Conservation (phyloP, 2,888 invertebrate genomes). For the Ichneumoninae sp. region DNA sequence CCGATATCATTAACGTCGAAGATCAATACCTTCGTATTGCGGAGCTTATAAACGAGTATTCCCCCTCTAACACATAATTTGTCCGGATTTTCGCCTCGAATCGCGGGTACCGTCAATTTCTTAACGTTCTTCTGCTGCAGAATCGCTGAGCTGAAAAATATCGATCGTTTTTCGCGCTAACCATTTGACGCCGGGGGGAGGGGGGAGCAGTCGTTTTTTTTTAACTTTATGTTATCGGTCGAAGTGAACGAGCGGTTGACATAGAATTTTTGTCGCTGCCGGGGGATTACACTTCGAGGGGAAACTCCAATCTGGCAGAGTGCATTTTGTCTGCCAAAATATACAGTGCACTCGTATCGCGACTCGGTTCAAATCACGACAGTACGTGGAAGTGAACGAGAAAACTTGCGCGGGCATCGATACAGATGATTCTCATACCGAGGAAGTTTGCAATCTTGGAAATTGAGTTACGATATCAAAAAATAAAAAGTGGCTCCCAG, state of each 20-base stretch:
- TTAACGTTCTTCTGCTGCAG: neutral
- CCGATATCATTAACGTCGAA: conserved; percentile 14
- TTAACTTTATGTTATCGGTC: conserved; percentile 46
- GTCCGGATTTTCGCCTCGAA: neutral
- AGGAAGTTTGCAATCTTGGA: conserved; percentile 1
- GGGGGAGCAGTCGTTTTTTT: conserved; percentile 22
- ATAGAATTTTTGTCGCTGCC: conserved; percentile 47
- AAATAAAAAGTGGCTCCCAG: neutral
- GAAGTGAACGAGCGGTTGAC: conserved; percentile 29
- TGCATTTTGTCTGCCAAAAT: conserved; percentile 65
- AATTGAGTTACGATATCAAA: neutral
- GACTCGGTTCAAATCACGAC: neutral
- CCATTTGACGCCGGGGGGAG: conserved; percentile 20
- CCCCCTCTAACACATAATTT: neutral
- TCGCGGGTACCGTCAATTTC: conserved; percentile 24
- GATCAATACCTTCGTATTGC: neutral
- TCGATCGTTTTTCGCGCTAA: conserved; percentile 15
- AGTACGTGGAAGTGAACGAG: neutral
- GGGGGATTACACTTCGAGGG: conserved; percentile 49
- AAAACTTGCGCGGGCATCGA: conserved; percentile 1
- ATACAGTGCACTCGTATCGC: conserved; percentile 19
- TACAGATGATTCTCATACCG: neutral
- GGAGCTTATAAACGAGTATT: neutral
- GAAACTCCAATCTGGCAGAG: conserved; percentile 63
- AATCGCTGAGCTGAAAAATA: conserved; percentile 26